phyloP scores from a whole-genome alignment of 2,888 invertebrate genomes.

The Epiblema foenella region DNA sequence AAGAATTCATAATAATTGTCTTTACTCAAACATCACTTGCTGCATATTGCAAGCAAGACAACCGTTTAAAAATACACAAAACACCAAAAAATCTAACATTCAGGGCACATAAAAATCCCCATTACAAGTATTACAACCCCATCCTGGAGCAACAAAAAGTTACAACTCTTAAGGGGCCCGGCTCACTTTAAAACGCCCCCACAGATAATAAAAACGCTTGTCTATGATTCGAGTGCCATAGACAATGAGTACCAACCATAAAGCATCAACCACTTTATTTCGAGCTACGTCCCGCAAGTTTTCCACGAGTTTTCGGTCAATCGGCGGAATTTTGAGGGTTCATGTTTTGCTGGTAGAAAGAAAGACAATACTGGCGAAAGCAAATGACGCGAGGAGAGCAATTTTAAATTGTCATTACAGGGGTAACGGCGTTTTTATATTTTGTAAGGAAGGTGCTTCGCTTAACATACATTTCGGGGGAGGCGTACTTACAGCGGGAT shows the following conservation, averaged over 20 bases:
- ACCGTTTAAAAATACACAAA: conserved; percentile 23
- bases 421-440: conserved; percentile 77
- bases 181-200: conserved; percentile 76
- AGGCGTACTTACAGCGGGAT: conserved; percentile 58
- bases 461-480: conserved; percentile 67
- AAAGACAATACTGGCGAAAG: conserved; percentile 67
- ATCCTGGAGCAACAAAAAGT: conserved; percentile 61
- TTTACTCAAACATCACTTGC: not conserved
- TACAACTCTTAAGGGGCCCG: conserved; percentile 75
- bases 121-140: conserved; percentile 61
- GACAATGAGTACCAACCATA: conserved; percentile 78
- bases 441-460: conserved; percentile 68
- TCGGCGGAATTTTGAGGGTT: conserved; percentile 46
- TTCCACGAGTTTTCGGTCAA: conserved; percentile 3
- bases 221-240: conserved; percentile 70
- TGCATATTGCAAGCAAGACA: not conserved
- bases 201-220: conserved; percentile 82
- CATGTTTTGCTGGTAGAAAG: conserved; percentile 55
- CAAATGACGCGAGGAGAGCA: conserved; percentile 77
- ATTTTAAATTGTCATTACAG: conserved; percentile 81
- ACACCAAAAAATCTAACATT: conserved; percentile 44
- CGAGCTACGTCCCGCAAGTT: conserved; percentile 49
- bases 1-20: not conserved
- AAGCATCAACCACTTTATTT: conserved; percentile 58
- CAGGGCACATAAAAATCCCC: conserved; percentile 47